Evolutionary conservation across 2,113 vertebrate species (phyloP).

Genomic region (human (Homo sapiens)): DNA sequence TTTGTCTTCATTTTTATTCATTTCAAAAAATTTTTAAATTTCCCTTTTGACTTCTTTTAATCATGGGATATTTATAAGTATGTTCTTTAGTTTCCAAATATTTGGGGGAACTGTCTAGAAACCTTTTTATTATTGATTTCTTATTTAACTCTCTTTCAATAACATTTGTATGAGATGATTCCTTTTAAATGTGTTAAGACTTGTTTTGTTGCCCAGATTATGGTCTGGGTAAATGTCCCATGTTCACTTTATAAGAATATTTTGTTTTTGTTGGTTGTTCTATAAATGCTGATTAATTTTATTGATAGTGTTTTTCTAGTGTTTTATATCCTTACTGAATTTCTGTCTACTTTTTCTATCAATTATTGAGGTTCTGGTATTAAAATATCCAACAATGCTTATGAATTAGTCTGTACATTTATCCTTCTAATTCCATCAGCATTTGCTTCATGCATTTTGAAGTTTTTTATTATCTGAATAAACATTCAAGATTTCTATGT

Average conservation of each 20-base stretch:
- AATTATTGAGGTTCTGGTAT: background rate
- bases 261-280: background rate
- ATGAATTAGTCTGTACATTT: background rate
- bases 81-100: background rate
- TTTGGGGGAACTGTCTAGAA: background rate
- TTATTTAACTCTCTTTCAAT: background rate
- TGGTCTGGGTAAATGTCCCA: background rate
- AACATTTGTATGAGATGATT: background rate
- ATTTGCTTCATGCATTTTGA: background rate
- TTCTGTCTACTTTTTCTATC: background rate
- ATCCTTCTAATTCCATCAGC: background rate
- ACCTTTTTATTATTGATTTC: background rate
- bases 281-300: background rate
- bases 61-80: background rate
- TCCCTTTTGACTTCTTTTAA: background rate
- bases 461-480: background rate
- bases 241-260: background rate
- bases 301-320: background rate
- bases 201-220: background rate
- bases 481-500: background rate
- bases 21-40: background rate
- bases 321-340: background rate
- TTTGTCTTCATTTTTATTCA: background rate
- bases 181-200: background rate
- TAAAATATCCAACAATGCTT: background rate